Percentiles rank a stretch among this genome's conserved stretches.
Evolutionary conservation across 2,797 vertebrate genomes (phyloP).

Genomic region (Esox masquinongy): DNA sequence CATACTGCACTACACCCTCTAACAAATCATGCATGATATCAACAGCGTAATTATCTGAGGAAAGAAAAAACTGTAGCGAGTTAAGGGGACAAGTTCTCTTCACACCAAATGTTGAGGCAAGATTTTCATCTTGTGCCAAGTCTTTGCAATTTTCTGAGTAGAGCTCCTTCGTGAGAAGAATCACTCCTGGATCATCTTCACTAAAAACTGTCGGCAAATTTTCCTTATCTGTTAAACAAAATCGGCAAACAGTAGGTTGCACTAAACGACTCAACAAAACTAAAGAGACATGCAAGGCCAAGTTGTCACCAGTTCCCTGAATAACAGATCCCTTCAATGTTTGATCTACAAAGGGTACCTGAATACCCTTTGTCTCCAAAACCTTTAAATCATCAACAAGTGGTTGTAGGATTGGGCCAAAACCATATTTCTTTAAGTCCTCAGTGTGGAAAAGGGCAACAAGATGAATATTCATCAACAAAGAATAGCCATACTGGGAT

Average conservation of each 20-base stretch:
- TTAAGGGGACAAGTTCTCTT: conserved; percentile 28
- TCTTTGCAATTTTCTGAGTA: conserved; percentile 23
- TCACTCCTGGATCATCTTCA: conserved; percentile 26
- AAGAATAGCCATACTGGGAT: no score
- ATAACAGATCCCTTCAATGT: conserved; percentile 24
- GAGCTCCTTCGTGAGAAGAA: conserved; percentile 24
- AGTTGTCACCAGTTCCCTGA: conserved; percentile 31
- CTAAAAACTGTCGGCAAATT: conserved; percentile 2
- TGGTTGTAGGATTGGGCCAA: conserved; percentile 25
- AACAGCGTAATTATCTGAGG: conserved; percentile 27
- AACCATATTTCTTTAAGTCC: conserved; percentile 29
- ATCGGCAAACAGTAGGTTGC: conserved; percentile 14
- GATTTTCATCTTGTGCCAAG: conserved; percentile 13
- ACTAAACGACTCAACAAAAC: conserved; percentile 25
- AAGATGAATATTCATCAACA: conserved; percentile 25
- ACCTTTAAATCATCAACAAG: conserved; percentile 23
- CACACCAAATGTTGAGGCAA: conserved; percentile 18
- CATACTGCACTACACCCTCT: conserved; percentile 30
- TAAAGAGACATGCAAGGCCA: conserved; percentile 23
- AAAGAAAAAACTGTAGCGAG: conserved; percentile 27
- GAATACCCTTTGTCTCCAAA: conserved; percentile 25
- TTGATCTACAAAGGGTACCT: conserved; percentile 20
- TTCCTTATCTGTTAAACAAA: conserved; percentile 9
- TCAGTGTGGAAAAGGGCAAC: conserved; percentile 25
- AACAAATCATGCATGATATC: conserved; percentile 30